Base-by-base conservation (phyloP, 92 coral and sea anemone genomes). In the Siderastrea radians region DNA sequence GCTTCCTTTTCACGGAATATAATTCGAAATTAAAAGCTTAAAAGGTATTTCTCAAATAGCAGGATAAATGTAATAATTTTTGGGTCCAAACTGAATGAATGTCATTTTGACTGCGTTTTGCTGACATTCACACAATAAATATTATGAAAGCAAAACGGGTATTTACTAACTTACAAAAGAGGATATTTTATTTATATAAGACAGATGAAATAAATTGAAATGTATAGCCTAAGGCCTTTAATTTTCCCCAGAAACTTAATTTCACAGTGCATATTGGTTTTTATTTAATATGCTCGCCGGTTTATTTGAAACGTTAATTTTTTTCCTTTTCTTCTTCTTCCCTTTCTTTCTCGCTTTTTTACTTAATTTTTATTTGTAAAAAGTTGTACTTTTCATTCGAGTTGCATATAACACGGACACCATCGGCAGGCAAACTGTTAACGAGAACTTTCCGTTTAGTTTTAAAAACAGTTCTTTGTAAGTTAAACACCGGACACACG, bases 401-500 rank as follows among this genome's bases (percentile, higher is more conserved):
- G 38, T 26, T 26, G 38, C 38, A 26, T 26, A 26, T 26, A 26
- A 26, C 38, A 26, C 38, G 38, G 55, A 19, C 38, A 16, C 49
- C 10, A 17, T 49, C 47, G 16, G 49, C 53, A 67, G 72, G 52
- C 84, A 47, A 10, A 80, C 58, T 43, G 59, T 48, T 8, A 82
- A 57, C 78, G 68, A 14, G n/a, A 7, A 48, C n/a, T 50, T 82
- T 82, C 78, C 86, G 86, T 58, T 82, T 57, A 68, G 68, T 82
- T 82, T 82, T 17, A 69, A 82, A 77, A 82, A 55, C 75, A 15
- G 47, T 57, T 82, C 54, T 44, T 72, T 58, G 6, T 57, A 55
- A 58, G 70, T 68, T 64, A 84, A 82, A 84, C 80, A 84, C 80
- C 80, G 81, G 87, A 84, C 73, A 38, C 80, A 17, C 49, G 16